phyloP scores from a whole-genome alignment of 2,888 invertebrate species.

The Cephus runcator region DNA sequence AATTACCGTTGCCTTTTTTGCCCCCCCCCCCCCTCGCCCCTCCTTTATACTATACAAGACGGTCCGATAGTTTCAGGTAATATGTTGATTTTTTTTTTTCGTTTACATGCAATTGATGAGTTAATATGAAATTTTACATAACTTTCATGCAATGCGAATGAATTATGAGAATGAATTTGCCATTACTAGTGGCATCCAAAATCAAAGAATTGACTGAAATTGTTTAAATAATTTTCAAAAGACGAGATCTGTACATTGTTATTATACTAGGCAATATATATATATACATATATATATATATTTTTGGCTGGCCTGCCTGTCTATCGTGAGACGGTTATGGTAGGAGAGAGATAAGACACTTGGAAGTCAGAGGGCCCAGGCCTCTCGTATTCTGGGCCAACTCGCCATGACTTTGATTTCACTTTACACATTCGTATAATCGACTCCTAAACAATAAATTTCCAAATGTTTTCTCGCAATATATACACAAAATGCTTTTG shows the following conservation, averaged over 20 bases:
- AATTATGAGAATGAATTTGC: background rate
- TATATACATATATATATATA: slow-evolving; percentile 4
- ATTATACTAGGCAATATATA: background rate
- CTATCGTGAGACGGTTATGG: slow-evolving; percentile 52
- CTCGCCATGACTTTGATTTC: slow-evolving; percentile 53
- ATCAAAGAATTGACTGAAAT: background rate
- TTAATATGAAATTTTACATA: background rate
- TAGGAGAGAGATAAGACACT: slow-evolving; percentile 59
- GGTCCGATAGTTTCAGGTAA: background rate
- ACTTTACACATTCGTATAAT: slow-evolving; percentile 40
- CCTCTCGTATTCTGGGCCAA: slow-evolving; percentile 44
- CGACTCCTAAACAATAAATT: slow-evolving; percentile 40
- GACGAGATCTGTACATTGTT: background rate
- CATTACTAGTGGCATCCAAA: background rate
- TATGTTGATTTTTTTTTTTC: background rate
- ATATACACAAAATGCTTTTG: slow-evolving; percentile 24
- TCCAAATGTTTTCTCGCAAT: slow-evolving; percentile 26
- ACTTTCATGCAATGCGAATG: background rate
- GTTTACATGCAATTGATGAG: background rate
- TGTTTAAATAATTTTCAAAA: background rate
- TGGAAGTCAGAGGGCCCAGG: slow-evolving; percentile 57
- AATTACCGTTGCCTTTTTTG: background rate
- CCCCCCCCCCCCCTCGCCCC: too few relatives aligned
- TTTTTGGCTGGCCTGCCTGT: slow-evolving; percentile 39
- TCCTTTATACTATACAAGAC: background rate